Evolutionary conservation across 2,888 invertebrate species (phyloP).

Genomic region (Athalia rosae): DNA sequence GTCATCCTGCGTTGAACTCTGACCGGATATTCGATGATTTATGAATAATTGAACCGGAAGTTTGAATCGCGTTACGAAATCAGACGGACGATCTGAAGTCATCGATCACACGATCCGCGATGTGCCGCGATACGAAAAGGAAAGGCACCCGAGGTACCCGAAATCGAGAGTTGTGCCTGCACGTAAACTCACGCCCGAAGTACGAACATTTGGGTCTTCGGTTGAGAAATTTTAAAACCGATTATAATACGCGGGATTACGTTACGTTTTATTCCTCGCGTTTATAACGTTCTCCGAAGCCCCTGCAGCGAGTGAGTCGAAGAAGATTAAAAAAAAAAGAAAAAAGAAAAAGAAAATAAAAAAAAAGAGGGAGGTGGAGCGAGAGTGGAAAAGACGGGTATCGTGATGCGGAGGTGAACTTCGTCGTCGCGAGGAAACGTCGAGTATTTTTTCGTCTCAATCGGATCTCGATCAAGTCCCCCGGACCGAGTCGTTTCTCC

Average conservation of each 20-base stretch:
- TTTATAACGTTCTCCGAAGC: background rate
- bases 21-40: background rate
- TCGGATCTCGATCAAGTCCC: constrained; percentile 24
- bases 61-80: background rate
- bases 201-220: too few species aligned
- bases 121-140: constrained; percentile 1
- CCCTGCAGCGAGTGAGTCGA: background rate
- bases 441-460: constrained; percentile 6
- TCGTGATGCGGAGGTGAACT: background rate
- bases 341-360: background rate
- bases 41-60: constrained; percentile 11
- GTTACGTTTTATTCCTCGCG: too few species aligned
- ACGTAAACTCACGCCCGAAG: too few species aligned
- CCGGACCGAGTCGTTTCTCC: constrained; percentile 27
- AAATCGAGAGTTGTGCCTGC: too few species aligned
- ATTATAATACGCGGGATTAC: too few species aligned
- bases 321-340: background rate
- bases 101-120: too few species aligned
- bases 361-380: background rate
- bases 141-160: background rate
- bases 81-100: background rate
- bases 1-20: background rate
- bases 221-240: too few species aligned
- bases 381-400: background rate
- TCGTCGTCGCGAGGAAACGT: background rate